Evolutionary conservation across 2,113 vertebrate species (phyloP), one percentile per base, ranked within the genome.

Genomic region (Bolborhynchus lineola): DNA sequence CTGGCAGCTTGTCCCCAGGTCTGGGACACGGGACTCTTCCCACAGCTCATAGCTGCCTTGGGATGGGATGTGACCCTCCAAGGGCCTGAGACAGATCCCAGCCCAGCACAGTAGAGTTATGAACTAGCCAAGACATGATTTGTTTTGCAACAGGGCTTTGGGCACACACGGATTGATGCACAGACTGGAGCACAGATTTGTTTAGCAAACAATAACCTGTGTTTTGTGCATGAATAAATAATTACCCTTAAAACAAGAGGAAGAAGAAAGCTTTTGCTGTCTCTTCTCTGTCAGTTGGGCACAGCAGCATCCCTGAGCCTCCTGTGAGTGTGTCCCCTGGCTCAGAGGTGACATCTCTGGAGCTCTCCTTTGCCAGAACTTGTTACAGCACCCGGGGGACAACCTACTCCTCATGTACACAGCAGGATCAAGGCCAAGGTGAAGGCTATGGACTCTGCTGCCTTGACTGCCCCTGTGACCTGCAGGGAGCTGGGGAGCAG

Each of bases 201-300:
- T 96, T 97, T 97, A 95, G 94, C 93, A 96, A 95, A 94, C 97
- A 96, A 88, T 95, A 96, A 95, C 91, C 86, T 53, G 92, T 84
- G 93, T 96, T 93, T 97, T 95, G 94, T 90, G 79, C 88, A 90
- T 95, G 88, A 93, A 94, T 91, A 91, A 80, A 90, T 69, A 78
- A 96, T 74, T 82, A 88, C 92, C 87, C 68, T 60, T 88, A 91
- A 94, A 89, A 95, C 83, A 75, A 95, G 76, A 21, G 29, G 53
- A 88, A 77, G n/a, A 0, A 5, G 37, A 21, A 42, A 31, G 44
- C 28, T 92, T 93, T 89, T 49, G 16, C 70, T 79, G n/a, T 47
- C 70, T 33, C 57, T 64, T 70, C 65, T 60, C 39, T 72, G 18
- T 28, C 82, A 82, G 69, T 13, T 16, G 70, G 67, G 68, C 26